Base-by-base conservation (phyloP, 23 tunicate species). In the Oikopleura dioica region DNA sequence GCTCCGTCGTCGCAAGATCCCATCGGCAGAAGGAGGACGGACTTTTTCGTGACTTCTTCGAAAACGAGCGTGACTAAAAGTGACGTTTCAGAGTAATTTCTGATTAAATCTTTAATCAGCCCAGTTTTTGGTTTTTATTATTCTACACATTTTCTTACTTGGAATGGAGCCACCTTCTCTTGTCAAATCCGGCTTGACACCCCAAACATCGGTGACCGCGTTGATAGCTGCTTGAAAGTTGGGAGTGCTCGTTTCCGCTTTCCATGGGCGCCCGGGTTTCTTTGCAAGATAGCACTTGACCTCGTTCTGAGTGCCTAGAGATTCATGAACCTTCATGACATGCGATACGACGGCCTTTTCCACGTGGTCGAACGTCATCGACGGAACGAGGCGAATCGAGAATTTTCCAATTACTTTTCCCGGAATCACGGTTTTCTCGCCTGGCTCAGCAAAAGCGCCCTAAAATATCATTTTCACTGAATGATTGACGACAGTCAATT, bases 81-180 rank as follows among this genome's bases (percentile, higher is more conserved):
- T n/a, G n/a, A n/a, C n/a, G n/a, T n/a, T n/a, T n/a, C n/a, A n/a
- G n/a, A n/a, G n/a, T n/a, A n/a, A n/a, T n/a, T n/a, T n/a, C n/a
- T n/a, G n/a, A n/a, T n/a, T n/a, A n/a, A n/a, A n/a, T n/a, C n/a
- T n/a, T n/a, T n/a, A n/a, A n/a, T n/a, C n/a, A n/a, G n/a, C n/a
- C n/a, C n/a, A n/a, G n/a, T n/a, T n/a, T n/a, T n/a, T n/a, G n/a
- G n/a, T n/a, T n/a, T n/a, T n/a, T n/a, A n/a, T n/a, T n/a, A n/a
- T n/a, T n/a, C n/a, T n/a, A n/a, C n/a, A n/a, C n/a, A n/a, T n/a
- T n/a, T n/a, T n/a, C n/a, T 44, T 91, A 2, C 87, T 87, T 0
- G 99, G 99, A 76, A 92, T 92, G 78, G 95, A 86, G 12, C 99
- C 88, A 35, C 99, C 99, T 68, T 92, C 99, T 36, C 99, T 68